Percentiles rank a stretch among this genome's conserved stretches.
These are phyloP conservation scores for Zaprionus capensis DNA, from an alignment of 1,140 invertebrate genomes.

Conservation along the genomic window DNA sequence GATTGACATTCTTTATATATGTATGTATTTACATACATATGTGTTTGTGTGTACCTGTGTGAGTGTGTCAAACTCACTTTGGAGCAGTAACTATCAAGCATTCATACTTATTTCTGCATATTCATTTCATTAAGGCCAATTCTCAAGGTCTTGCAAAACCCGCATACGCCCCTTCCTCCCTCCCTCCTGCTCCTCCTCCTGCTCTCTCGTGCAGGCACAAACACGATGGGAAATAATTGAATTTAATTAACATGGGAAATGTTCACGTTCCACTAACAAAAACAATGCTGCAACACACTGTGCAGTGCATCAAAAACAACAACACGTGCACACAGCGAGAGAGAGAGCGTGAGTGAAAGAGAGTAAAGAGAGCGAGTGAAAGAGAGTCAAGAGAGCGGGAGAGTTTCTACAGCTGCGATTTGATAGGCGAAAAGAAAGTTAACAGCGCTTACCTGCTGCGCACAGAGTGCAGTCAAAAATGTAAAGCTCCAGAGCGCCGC, in stretches of 20 bases:
- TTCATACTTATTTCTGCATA: slow-evolving; percentile 26
- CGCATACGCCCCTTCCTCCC: background rate
- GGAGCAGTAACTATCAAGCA: too few species aligned
- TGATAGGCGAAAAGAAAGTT: slow-evolving; percentile 6
- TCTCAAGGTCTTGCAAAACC: slow-evolving; percentile 26
- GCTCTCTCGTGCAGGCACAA: slow-evolving; percentile 25
- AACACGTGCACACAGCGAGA: slow-evolving; percentile 12
- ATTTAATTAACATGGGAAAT: slow-evolving; percentile 71
- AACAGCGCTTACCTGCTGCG: slow-evolving; percentile 62
- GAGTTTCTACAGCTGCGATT: slow-evolving; percentile 35
- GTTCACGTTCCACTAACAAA: slow-evolving; percentile 25
- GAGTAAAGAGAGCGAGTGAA: background rate
- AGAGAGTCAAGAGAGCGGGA: background rate
- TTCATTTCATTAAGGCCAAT: slow-evolving; percentile 32
- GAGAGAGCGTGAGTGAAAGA: background rate
- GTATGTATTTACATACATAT: background rate
- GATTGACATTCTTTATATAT: background rate
- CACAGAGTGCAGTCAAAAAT: slow-evolving; percentile 68
- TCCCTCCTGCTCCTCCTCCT: background rate
- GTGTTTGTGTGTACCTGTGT: background rate
- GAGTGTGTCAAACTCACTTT: background rate
- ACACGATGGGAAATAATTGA: slow-evolving; percentile 65
- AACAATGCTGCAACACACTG: slow-evolving; percentile 25
- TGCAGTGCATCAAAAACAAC: slow-evolving; percentile 11
- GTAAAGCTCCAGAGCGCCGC: slow-evolving; percentile 60